Evolutionary conservation across 2,113 vertebrate genomes (phyloP), one percentile per base, ranked within the genome.

Genomic region (Nothoprocta perdicaria): DNA sequence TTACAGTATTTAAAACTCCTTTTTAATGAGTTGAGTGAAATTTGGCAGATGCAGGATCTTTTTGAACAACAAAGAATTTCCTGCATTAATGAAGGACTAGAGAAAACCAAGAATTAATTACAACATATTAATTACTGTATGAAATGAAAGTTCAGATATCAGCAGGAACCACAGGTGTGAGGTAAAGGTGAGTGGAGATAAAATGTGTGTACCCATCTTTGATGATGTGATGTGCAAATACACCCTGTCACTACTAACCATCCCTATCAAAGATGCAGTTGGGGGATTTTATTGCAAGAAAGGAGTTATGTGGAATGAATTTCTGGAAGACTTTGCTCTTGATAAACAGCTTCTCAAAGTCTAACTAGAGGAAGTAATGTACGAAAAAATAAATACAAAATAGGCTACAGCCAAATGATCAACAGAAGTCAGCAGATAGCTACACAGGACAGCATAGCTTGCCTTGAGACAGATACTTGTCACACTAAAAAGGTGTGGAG

Each of bases 41-140:
- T 69, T 50, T 86, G 69, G 46, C 81, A 95, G 86, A 77, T 22
- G 57, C 31, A 77, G 71, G 83, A 75, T 61, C 71, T 88, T 80
- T 91, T 93, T 84, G 66, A 89, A 92, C 84, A 91, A 85, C 68
- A 91, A 95, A 94, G 88, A 74, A 48, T 84, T 92, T 93, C 67
- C 79, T 95, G 48, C 68, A 92, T 95, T 94, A 94, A 94, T 84
- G 61, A 89, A 79, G 63, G 29, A 86, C 55, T 33, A 80, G 93
- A 74, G 57, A 27, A 94, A 72, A 62, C 43, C 83, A 79, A 84
- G 84, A 81, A 89, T 94, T 93, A 77, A 88, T 80, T 77, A 72
- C 31, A 71, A 68, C 35, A 60, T 23, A 55, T 86, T 90, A 95
- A 92, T 96, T 95, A 89, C 66, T 86, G 38, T n/a, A 82, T 83